Evolutionary conservation across 2,797 vertebrate species (phyloP).

Genomic region (Synaphobranchus kaupii): DNA sequence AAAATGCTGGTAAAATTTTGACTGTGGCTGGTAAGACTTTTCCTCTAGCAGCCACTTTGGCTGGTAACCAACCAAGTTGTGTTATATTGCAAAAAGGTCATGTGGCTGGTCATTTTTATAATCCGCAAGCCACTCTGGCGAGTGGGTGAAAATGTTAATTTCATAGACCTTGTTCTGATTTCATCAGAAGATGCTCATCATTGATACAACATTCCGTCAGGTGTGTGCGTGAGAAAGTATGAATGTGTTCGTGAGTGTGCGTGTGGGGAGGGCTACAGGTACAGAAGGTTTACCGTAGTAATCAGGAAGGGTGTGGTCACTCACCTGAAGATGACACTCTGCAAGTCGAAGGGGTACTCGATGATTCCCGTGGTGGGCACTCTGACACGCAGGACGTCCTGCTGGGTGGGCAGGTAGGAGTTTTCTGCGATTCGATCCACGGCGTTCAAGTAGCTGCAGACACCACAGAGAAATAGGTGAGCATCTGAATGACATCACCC

Average conservation of each 20-base stretch:
- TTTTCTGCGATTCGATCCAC: conserved; percentile 63
- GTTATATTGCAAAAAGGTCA: too few relatives aligned
- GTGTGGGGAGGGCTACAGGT: not conserved
- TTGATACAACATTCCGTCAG: not conserved
- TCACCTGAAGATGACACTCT: conserved; percentile 78
- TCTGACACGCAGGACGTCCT: conserved; percentile 66
- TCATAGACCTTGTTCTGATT: too few relatives aligned
- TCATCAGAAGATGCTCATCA: not conserved
- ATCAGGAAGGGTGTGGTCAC: not conserved
- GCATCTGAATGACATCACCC: not conserved
- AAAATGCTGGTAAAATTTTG: too few relatives aligned
- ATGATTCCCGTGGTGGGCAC: conserved; percentile 77
- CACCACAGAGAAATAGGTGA: not conserved
- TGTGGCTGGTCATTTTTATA: too few relatives aligned
- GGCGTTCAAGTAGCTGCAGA: conserved; percentile 62
- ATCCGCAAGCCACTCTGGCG: too few relatives aligned
- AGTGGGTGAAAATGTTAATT: too few relatives aligned
- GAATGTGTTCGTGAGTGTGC: not conserved
- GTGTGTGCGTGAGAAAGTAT: too few relatives aligned
- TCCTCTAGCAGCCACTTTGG: too few relatives aligned
- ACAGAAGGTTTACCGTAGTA: not conserved
- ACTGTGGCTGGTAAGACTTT: too few relatives aligned
- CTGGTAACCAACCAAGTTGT: too few relatives aligned
- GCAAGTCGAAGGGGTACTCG: conserved; percentile 76
- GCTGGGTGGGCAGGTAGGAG: conserved; percentile 63